Evolutionary conservation across 1,140 invertebrate genomes (phyloP), one percentile per base, ranked within the genome.

Genomic region (Cryptotermes secundus): DNA sequence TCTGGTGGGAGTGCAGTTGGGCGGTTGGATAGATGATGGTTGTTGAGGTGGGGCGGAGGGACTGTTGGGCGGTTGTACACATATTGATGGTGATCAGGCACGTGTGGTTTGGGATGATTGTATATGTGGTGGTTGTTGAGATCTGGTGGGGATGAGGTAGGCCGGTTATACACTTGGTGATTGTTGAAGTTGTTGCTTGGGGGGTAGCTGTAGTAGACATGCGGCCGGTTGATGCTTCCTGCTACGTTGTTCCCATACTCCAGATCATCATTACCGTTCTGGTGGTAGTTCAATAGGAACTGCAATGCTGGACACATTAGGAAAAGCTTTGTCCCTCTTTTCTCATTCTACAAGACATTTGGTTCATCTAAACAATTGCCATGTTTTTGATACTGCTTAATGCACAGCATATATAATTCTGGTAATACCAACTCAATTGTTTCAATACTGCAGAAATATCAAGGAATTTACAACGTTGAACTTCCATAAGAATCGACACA

Each of bases 271-370:
- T 42, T 45, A 38, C 35, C 35, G 35, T 34, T 81, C 80, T 31
- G 80, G 12, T 82, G 81, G 31, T 82, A 59, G 42, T 82, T 45
- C 81, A 82, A 24, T 34, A 82, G 81, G 81, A 49, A 82, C 81
- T 82, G 81, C 34, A 82, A n/a, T 36, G 81, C 81, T 82, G 81
- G 36, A 45, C 81, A 81, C 45, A 49, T 16, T 49, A 49, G 45
- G 45, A 19, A 49, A 49, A 49, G 45, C 19, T 49, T 49, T 49
- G 45, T 49, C 22, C 45, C 45, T 49, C 9, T 49, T 49, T 49
- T 49, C 45, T 49, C 14, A 49, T 49, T 49, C 45, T 49, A 49
- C 45, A 49, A 49, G 22, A 49, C 45, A 49, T 19, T 19, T 49
- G 45, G 16, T 49, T 49, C 3, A 19, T 12, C 45, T 16, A 49